Evolutionary conservation across 1,140 invertebrate species (phyloP), one percentile per base, ranked within the genome.

Genomic region (Drosophila pandora): DNA sequence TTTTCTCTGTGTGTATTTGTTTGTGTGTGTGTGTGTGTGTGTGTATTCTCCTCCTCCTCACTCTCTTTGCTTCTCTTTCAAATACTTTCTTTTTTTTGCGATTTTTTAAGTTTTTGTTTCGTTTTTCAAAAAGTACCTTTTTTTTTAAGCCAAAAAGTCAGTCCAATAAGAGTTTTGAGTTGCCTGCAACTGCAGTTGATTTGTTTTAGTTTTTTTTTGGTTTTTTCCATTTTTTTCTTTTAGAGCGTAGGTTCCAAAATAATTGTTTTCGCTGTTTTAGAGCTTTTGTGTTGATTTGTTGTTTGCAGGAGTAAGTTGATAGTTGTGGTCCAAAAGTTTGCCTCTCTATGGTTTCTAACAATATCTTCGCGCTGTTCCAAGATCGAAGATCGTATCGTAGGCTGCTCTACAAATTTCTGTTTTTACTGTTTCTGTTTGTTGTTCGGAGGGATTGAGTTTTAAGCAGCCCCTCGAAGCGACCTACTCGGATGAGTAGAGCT

Each of bases 401-500:
- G 13, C 34, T 37, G 41, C 13, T 43, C 41, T 43, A 21, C 13
- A 43, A 2, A 21, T 21, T 12, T 21, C 56, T 73, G 61, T 49
- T 60, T 39, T 52, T 63, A 21, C 57, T 56, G 39, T 21, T 69
- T 50, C 32, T 80, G 23, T 41, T 61, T 73, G 59, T 73, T 89
- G 50, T 77, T 88, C 84, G 84, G 84, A 88, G 84, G 84, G 84
- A 88, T 88, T 84, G 61, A 65, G 79, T 87, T 75, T 62, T 61
- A 70, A 77, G 73, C 79, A 67, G 45, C 59, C 61, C 72, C 60
- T 62, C 50, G 52, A 17, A 17, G 17, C 17, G 41, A 28, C 57
- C 64, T 78, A 88, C 79, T 88, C 79, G 34, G 85, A 93, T 32
- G 85, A 90, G 69, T 97, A 97, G 47, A 97, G 93, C 92, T 97